A percentile compares a stretch with the other conserved stretches of the same genome.
phyloP scores from a whole-genome alignment of 64 coral and sea anemone species.

The Dendronephthya gigantea region DNA sequence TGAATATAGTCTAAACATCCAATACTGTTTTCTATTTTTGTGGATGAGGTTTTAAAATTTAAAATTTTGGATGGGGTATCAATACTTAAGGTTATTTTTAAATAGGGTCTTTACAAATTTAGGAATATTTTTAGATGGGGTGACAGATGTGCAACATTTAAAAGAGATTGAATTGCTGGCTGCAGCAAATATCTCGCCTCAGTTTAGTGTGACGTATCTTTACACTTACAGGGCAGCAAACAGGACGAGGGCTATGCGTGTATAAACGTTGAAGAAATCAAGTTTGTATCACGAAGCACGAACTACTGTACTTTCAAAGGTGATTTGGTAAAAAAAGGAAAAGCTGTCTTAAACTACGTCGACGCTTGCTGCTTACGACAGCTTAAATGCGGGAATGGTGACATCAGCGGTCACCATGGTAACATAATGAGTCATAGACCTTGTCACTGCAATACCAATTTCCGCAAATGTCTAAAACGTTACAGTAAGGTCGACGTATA shows the following conservation, averaged over 20 bases:
- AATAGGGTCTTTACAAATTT: no score
- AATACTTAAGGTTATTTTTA: no score
- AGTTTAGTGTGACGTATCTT: not conserved
- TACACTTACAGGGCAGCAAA: not conserved
- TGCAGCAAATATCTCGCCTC: not conserved
- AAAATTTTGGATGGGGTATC: no score
- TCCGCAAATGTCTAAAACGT: slow-evolving; percentile 58
- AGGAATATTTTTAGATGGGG: no score
- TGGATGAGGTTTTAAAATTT: no score
- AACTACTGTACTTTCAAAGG: slow-evolving; percentile 64
- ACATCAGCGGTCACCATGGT: slow-evolving; percentile 40
- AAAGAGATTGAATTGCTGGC: no score
- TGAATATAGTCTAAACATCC: no score
- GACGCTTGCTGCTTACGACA: slow-evolving; percentile 81
- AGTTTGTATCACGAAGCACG: slow-evolving; percentile 35
- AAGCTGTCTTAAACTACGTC: slow-evolving; percentile 50
- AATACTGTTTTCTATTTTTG: no score
- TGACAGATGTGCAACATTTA: no score
- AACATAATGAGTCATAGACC: slow-evolving; percentile 62
- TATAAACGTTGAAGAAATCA: slow-evolving; percentile 25
- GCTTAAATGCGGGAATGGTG: slow-evolving; percentile 63
- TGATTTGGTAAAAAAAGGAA: slow-evolving; percentile 5
- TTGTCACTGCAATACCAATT: slow-evolving; percentile 73
- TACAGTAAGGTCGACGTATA: slow-evolving; percentile 42
- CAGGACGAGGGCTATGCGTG: slow-evolving; percentile 62